Percentiles rank a stretch among this genome's conserved stretches.
Evolutionary conservation across 2,888 invertebrate genomes (phyloP).

Genomic region (Sepioteuthis lessoniana): DNA sequence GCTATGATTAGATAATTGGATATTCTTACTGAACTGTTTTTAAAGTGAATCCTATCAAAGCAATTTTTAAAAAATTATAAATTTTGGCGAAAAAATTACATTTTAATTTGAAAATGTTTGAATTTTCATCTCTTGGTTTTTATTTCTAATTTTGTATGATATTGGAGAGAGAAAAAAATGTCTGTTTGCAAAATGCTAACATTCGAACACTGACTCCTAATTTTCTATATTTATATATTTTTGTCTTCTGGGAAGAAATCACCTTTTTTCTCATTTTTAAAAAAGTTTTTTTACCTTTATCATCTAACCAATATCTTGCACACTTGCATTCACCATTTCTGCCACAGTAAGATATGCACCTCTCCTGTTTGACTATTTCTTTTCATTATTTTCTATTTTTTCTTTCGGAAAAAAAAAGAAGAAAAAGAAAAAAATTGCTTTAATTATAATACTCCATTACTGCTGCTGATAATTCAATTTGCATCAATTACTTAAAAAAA

Average conservation of each 20-base stretch:
- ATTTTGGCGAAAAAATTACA: no score
- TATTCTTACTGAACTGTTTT: no score
- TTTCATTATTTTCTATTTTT: neutral
- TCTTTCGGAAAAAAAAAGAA: neutral
- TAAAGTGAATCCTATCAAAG: no score
- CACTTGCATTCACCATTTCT: neutral
- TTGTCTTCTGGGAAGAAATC: neutral
- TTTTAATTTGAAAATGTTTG: neutral
- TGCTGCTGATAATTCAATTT: no score
- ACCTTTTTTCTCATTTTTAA: neutral
- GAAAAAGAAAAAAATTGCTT: neutral
- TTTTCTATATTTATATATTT: neutral
- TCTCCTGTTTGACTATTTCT: neutral
- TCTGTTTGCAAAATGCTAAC: neutral
- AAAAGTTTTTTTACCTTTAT: neutral
- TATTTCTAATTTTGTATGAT: neutral
- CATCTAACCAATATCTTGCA: neutral
- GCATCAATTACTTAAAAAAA: no score
- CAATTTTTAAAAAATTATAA: no score
- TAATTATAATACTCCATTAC: no score
- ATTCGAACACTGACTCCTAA: neutral
- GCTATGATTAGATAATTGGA: no score
- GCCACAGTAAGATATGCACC: neutral
- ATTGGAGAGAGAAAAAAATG: neutral
- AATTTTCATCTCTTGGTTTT: neutral